These are phyloP conservation scores for Entomyzon cyanotis DNA, from an alignment of 2,113 vertebrate genomes.

Conservation along the genomic window DNA sequence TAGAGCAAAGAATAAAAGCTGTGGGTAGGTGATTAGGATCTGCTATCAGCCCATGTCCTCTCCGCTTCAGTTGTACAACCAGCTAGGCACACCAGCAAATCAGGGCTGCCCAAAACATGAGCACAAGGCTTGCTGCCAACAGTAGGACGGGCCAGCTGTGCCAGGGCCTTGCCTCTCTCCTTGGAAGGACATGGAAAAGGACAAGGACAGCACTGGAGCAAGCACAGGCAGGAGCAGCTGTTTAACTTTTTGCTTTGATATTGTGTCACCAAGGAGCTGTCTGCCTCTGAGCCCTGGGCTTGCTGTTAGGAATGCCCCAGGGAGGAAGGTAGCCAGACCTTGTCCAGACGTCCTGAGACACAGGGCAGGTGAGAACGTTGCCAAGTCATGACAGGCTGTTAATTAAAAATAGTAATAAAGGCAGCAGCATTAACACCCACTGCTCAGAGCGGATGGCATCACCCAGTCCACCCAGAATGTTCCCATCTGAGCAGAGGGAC, in stretches of 20 bases:
- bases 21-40: neutral
- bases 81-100: neutral
- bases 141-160: neutral
- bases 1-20: neutral
- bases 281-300: neutral
- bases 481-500: neutral
- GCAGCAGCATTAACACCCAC: neutral
- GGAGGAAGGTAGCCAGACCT: neutral
- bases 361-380: neutral
- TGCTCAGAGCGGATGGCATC: neutral
- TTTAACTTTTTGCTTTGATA: neutral
- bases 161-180: neutral
- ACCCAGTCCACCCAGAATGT: rapidly evolving
- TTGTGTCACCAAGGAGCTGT: neutral
- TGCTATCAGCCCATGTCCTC: neutral
- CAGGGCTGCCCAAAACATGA: neutral
- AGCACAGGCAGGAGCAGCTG: neutral
- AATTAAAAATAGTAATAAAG: neutral
- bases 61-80: neutral
- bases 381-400: neutral
- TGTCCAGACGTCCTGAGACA: rapidly evolving
- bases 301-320: neutral
- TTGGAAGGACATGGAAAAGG: neutral
- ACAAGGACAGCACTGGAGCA: neutral
- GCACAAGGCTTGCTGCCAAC: neutral